These are phyloP conservation scores for Lacerta bilineata DNA, from an alignment of 2,797 vertebrate genomes.

Conservation along the genomic window DNA sequence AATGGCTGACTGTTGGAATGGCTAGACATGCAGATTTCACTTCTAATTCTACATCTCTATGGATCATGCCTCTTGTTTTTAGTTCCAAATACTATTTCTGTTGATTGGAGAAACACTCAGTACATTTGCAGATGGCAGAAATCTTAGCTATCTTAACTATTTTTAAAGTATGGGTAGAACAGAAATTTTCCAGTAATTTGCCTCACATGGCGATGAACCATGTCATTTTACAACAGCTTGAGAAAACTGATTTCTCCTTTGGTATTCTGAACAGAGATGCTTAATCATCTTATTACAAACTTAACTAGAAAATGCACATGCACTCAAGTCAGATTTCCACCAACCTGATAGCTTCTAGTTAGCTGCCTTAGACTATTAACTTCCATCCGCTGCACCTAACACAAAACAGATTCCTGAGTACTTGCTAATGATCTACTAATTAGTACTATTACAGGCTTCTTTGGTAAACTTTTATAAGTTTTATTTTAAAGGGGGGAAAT, in stretches of 20 bases:
- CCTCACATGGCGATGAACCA: constrained; percentile 1
- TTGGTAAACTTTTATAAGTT: background rate
- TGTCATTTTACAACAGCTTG: background rate
- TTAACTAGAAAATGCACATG: background rate
- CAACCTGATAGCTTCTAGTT: too few species aligned
- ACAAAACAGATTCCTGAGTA: background rate
- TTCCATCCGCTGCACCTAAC: too few species aligned
- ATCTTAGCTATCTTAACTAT: background rate
- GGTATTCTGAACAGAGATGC: background rate
- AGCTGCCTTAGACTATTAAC: too few species aligned
- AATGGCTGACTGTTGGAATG: background rate
- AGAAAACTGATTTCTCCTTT: background rate
- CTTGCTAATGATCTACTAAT: background rate
- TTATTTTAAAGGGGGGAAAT: background rate
- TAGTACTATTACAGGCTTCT: background rate
- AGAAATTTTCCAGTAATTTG: constrained; percentile 25
- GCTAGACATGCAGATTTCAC: background rate
- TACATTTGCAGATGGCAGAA: constrained; percentile 32
- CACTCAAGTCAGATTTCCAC: background rate
- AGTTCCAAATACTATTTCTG: constrained; percentile 12
- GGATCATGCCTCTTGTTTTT: background rate
- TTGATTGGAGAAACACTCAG: constrained; percentile 33
- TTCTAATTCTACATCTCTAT: background rate
- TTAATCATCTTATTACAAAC: background rate
- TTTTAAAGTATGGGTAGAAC: constrained; percentile 35